A percentile compares a stretch with the other conserved stretches of the same genome.
These are phyloP conservation scores for Dendrocincla tyrannina DNA, from an alignment of 2,797 vertebrate genomes.

Conservation along the genomic window DNA sequence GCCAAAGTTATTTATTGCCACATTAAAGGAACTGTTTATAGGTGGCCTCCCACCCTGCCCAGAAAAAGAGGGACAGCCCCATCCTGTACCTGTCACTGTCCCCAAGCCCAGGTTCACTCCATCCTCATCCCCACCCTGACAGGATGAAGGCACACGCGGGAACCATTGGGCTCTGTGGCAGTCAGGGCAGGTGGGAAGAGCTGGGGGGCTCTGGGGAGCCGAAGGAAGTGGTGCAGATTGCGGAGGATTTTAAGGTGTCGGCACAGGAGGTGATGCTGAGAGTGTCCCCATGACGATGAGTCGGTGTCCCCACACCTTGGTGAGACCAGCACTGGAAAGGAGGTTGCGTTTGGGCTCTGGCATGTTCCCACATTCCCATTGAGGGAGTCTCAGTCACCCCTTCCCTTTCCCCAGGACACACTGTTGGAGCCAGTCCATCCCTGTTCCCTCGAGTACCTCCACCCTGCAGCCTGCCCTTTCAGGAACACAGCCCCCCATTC, in stretches of 20 bases:
- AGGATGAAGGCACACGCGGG: neutral
- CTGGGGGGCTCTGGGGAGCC: accelerated
- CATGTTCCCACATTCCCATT: accelerated
- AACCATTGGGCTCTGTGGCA: accelerated
- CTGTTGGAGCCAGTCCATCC: neutral
- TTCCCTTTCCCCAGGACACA: neutral
- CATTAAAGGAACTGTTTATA: neutral
- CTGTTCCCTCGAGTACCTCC: neutral
- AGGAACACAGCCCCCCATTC: neutral
- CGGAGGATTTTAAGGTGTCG: neutral
- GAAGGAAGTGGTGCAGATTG: neutral
- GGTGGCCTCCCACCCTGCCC: neutral
- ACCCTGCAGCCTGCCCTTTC: neutral
- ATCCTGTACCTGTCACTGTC: neutral
- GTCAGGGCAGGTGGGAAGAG: neutral
- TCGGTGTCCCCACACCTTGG: accelerated
- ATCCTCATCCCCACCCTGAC: accelerated
- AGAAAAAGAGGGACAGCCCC: neutral
- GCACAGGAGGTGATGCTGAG: neutral
- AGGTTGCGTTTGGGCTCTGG: accelerated
- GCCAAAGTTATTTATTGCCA: constrained; percentile 51
- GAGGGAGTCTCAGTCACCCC: neutral
- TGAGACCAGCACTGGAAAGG: neutral
- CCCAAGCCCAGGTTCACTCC: neutral
- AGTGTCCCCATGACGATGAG: neutral